Evolutionary conservation across 2,888 invertebrate genomes (phyloP), one percentile per base, ranked within the genome.

Genomic region (Baccha elongata): DNA sequence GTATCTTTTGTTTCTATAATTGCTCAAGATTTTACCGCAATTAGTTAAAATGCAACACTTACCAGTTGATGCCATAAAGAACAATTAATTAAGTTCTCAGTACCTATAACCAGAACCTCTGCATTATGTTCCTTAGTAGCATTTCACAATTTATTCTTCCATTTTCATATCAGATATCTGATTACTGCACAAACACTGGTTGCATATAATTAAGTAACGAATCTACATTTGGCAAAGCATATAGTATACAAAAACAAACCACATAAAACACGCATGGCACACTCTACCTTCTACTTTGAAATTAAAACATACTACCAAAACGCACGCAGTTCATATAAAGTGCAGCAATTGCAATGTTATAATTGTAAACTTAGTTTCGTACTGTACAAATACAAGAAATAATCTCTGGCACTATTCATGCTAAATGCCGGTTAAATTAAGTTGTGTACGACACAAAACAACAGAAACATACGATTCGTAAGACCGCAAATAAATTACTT

Each of bases 401-500:
- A 21, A 19, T n/a, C 8, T 65, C 15, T 67, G 58, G 75, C 37
- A 53, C 17, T 67, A 68, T 26, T 48, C 8, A 8, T 32, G 8
- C 8, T 1, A 55, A 73, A 64, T 46, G 53, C 26, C 52, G 58
- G 21, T 2, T 42, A 74, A 69, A 80, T 80, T 44, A 65, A 75
- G 74, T 71, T 74, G 58, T 75, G 64, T 17, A 10, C 2, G 5
- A 32, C 3, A 32, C 29, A 11, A 23, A 29, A 15, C 32, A 40
- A 60, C 19, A 65, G 17, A 50, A 55, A 50, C 53, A 69, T 26
- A 73, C 19, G 60, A 64, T 68, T 64, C 44, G 64, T 53, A 53
- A 79, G 55, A 65, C 80, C 58, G 44, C 71, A 65, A 62, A 62
- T 67, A 67, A 81, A 75, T 81, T 75, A 60, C 46, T 75, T 67